Evolutionary conservation across 2,113 vertebrate species (phyloP).

Genomic region (Myotis brandtii): DNA sequence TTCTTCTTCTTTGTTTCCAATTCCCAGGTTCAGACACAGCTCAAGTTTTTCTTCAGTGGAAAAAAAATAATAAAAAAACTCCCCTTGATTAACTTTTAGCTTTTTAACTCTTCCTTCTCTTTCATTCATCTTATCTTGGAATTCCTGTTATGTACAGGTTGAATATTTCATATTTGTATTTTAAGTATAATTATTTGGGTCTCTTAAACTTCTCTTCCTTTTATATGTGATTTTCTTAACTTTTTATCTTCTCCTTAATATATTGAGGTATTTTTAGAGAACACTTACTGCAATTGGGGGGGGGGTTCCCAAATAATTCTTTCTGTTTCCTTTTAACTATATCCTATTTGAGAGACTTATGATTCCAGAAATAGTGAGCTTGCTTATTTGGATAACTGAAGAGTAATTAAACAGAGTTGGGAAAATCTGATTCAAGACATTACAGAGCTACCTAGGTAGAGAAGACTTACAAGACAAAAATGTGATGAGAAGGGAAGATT

Average conservation of each 20-base stretch:
- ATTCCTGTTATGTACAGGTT: not conserved
- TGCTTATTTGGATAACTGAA: not conserved
- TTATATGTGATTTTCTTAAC: not conserved
- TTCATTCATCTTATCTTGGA: constrained; percentile 12
- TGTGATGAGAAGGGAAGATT: not conserved
- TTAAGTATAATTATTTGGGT: not conserved
- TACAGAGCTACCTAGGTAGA: not conserved
- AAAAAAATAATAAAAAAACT: not conserved
- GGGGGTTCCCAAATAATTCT: not conserved
- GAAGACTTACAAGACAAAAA: not conserved
- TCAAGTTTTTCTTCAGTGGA: not conserved
- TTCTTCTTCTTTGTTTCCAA: not conserved
- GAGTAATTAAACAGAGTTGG: not conserved
- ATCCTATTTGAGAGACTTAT: not conserved
- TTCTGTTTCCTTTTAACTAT: not conserved
- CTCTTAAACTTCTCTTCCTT: not conserved
- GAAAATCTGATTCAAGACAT: not conserved
- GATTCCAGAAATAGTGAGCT: not conserved
- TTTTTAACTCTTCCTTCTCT: not conserved
- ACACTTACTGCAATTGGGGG: not conserved
- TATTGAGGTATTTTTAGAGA: not conserved
- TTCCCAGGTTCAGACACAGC: not conserved
- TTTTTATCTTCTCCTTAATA: not conserved
- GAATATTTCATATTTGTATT: not conserved
- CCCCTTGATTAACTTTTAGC: constrained; percentile 22